Conservation (phyloP, 1,140 invertebrate species). For the Hydropsyche tenuis region DNA sequence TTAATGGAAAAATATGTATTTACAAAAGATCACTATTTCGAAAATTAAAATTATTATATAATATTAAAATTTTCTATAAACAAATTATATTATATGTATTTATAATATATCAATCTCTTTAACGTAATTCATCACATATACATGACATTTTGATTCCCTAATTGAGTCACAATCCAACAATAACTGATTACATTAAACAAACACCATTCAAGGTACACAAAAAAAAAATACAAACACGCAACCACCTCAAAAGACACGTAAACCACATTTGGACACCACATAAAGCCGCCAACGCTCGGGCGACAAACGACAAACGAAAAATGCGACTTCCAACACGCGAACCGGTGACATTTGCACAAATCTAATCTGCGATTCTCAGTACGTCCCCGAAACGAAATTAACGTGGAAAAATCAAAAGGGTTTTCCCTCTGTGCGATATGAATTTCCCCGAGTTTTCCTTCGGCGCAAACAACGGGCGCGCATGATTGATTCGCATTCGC, state of each 20-base stretch:
- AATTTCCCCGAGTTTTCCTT: background rate
- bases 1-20: too few species aligned
- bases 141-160: background rate
- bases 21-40: too few species aligned
- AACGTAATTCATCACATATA: background rate
- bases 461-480: constrained; percentile 12
- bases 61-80: background rate
- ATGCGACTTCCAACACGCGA: too few species aligned
- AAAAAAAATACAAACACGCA: too few species aligned
- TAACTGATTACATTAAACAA: too few species aligned
- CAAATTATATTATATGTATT: background rate
- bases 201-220: too few species aligned
- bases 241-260: too few species aligned
- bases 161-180: background rate
- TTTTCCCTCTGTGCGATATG: background rate
- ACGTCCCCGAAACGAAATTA: constrained; percentile 18
- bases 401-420: constrained; percentile 29
- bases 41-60: background rate
- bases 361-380: background rate
- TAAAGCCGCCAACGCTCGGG: too few species aligned
- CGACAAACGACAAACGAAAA: too few species aligned
- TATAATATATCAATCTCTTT: background rate
- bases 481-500: constrained; percentile 31
- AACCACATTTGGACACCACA: too few species aligned
- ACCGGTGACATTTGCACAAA: too few species aligned